Evolutionary conservation across 1,140 invertebrate species (phyloP), one percentile per base, ranked within the genome.

Genomic region (Drosophila equinoxialis): DNA sequence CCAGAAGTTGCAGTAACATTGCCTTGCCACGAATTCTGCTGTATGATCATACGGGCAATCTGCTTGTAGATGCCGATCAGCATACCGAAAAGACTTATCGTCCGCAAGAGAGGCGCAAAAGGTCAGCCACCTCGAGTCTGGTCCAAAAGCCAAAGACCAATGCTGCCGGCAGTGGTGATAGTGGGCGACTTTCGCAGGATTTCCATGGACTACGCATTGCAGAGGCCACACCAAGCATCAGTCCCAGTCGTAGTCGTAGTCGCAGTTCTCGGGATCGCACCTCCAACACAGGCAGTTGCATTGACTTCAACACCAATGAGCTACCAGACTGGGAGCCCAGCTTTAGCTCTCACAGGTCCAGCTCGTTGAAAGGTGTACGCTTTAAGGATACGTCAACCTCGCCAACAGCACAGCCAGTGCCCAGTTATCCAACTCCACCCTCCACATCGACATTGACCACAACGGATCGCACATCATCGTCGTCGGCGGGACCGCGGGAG

Each of bases 1-100:
- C 93, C 6, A 93, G 93, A 61, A 93, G 93, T 23, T 93, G 93
- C 42, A 92, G 92, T 17, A 92, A 93, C 66, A 93, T 94, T 23
- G 78, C 90, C 11, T 74, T 94, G 62, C 93, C 93, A 1, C 90
- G 92, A 0, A 93, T 94, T 8, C 78, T 93, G 54, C 78, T 94
- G 0, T 93, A 92, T 67, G 92, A 93, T 70, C 90, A 93, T 59
- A 91, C 92, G 37, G 93, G 93, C 4, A 76, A 91, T 54, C 81
- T 94, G 3, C 71, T 94, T 5, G 84, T 93, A 0, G 92, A 93
- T 68, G 92, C 93, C 8, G 61, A 81, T 33, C 72, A 70, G 0
- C 37, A 35, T 3, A 54, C 17, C 7, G 90, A 91, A 55, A 74
- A 78, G 23, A 79, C 67, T 6, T 91, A 79, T 63, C 60, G 74